Evolutionary conservation across 2,888 invertebrate species (phyloP), one percentile per base, ranked within the genome.

Genomic region (Hypolimnas misippus): DNA sequence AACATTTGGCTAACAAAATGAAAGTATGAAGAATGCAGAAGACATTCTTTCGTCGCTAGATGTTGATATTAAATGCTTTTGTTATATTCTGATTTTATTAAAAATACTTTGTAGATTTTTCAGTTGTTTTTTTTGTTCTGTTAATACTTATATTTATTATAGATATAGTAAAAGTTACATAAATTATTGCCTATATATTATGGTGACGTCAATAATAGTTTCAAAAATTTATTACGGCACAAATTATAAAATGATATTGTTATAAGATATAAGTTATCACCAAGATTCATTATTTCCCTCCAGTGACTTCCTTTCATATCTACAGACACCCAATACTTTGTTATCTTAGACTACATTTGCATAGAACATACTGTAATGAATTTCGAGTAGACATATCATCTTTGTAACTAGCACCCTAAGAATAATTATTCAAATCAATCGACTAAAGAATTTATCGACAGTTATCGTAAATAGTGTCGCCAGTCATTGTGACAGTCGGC

Each of bases 401-500:
- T 16, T 55, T 29, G 54, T 40, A 49, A 53, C 55, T 63, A 49
- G 25, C 49, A 49, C 49, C 49, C 49, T 8, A 53, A 33, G 59
- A 63, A 63, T 63, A 59, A 65, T 67, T 62, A 66, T 68, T 68
- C 61, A 49, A 66, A 66, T 65, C 46, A 65, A 50, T 60, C 63
- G 35, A 63, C 58, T 58, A 66, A 74, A 67, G 65, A 68, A 70
- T 72, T 69, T 64, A 81, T 71, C 66, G 78, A 75, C 80, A 77
- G 82, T 81, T 82, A 81, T 76, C 77, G 78, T 84, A 80, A 86
- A 85, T 85, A 79, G 70, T 73, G 72, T 72, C 74, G 75, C 71
- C 65, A 71, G 71, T 68, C 72, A 66, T 68, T 66, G 74, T 78
- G 83, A 78, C 81, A 75, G 75, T 76, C 66, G 84, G 65, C 69